These are phyloP conservation scores for Macrostomum lignano DNA, from an alignment of 1,140 invertebrate species.

Conservation along the genomic window DNA sequence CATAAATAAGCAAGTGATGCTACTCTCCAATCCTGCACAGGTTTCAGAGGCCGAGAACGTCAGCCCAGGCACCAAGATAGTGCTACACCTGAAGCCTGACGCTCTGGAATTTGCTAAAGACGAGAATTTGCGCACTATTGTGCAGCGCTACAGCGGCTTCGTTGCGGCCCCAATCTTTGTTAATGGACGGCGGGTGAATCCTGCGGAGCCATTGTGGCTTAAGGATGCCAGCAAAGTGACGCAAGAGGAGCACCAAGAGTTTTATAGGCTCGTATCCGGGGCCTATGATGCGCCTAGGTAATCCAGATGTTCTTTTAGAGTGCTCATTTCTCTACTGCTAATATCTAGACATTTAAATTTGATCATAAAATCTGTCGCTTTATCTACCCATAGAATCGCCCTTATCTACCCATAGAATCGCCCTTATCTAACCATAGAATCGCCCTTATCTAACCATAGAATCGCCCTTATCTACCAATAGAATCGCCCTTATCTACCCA, in stretches of 20 bases:
- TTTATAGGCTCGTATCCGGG: slow-evolving; percentile 43
- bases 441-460: too few species aligned
- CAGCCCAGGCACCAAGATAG: slow-evolving; percentile 63
- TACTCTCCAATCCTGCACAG: too few species aligned
- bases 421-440: too few species aligned
- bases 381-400: too few species aligned
- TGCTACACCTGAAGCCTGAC: slow-evolving; percentile 56
- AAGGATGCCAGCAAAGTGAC: slow-evolving; percentile 60
- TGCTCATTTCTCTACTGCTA: slow-evolving; percentile 50
- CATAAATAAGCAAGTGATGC: too few species aligned
- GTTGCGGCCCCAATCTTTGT: slow-evolving; percentile 64
- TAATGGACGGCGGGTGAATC: slow-evolving; percentile 56
- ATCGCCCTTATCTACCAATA: too few species aligned
- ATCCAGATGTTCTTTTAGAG: too few species aligned
- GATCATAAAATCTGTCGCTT: too few species aligned
- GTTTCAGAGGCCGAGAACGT: slow-evolving; percentile 51
- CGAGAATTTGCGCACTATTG: slow-evolving; percentile 46
- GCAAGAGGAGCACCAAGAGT: slow-evolving; percentile 55
- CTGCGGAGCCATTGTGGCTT: slow-evolving; percentile 66
- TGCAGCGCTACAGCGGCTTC: slow-evolving; percentile 88
- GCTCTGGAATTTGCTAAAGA: slow-evolving; percentile 59
- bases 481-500: too few species aligned
- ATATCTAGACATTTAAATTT: too few species aligned
- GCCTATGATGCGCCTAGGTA: slow-evolving; percentile 43
- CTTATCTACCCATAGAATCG: too few species aligned